Evolutionary conservation across 2,888 invertebrate genomes (phyloP).

Genomic region (Caenorhabditis panamensis): DNA sequence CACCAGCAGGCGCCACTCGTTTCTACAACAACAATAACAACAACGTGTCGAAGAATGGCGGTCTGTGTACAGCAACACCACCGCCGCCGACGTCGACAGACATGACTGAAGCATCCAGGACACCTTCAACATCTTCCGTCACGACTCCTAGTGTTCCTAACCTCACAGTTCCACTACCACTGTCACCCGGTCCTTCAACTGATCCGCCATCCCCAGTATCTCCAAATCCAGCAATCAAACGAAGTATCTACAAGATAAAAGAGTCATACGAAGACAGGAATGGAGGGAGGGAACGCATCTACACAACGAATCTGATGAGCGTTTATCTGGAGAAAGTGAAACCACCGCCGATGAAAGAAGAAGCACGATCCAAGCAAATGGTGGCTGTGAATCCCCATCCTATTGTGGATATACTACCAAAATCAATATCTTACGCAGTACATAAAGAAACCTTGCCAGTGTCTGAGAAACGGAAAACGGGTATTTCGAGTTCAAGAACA

Average conservation of each 20-base stretch:
- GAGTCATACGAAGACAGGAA: slow-evolving; percentile 51
- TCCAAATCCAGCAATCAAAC: slow-evolving; percentile 34
- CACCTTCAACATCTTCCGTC: slow-evolving; percentile 50
- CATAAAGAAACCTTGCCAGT: slow-evolving; percentile 10
- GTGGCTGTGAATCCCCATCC: not conserved
- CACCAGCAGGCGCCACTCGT: slow-evolving; percentile 24
- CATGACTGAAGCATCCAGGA: slow-evolving; percentile 31
- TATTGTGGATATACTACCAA: not conserved
- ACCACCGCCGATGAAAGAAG: slow-evolving; percentile 20
- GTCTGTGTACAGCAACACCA: not conserved
- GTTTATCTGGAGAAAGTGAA: slow-evolving; percentile 40
- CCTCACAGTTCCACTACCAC: slow-evolving; percentile 16
- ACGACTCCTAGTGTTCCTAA: not conserved
- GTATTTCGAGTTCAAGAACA: slow-evolving; percentile 12
- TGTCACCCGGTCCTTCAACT: not conserved
- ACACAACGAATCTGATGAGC: slow-evolving; percentile 39
- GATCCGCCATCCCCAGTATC: slow-evolving; percentile 39
- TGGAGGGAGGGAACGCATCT: slow-evolving; percentile 52
- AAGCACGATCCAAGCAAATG: not conserved
- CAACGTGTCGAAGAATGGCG: slow-evolving; percentile 18
- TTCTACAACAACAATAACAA: slow-evolving; percentile 40
- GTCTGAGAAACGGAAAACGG: slow-evolving; percentile 7
- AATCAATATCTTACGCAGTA: slow-evolving; percentile 35
- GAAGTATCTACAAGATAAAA: slow-evolving; percentile 39
- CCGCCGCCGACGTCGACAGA: slow-evolving; percentile 13